Evolutionary conservation across 2,113 vertebrate species (phyloP), one percentile per base, ranked within the genome.

Genomic region (Sprattus sprattus): DNA sequence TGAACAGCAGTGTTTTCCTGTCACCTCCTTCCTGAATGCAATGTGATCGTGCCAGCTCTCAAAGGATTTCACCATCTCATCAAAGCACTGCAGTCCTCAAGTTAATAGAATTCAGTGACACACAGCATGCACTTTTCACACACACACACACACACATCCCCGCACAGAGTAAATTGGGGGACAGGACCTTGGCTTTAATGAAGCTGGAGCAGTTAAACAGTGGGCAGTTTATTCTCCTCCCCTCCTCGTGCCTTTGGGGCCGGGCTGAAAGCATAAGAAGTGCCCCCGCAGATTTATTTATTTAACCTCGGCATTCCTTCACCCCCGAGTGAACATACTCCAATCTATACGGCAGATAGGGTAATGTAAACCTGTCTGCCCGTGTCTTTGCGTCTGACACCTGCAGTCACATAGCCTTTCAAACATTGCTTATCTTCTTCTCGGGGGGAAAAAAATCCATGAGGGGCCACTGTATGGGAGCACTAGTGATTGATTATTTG

Each of bases 401-500:
- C 71, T 60, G 11, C 50, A 80, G 85, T 85, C 81, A 49, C 83
- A 45, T 28, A 22, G 50, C 83, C 85, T 85, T 54, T 80, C 49
- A 11, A 67, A 82, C 85, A 15, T 32, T 78, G 32, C 71, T 78
- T 39, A 78, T 45, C 67, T 83, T 71, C 81, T 18, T 52, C 64
- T 28, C 25, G 11, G 64, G 64, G 4, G 22, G 22, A 71, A 71
- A 71, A 71, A 25, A 71, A 28, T 32, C 28, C 71, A 78, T 39
- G 11, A 39, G 28, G 32, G 15, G 71, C 13, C 71, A 39, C 13
- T 78, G 28, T 18, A 78, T 78, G 71, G 71, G 13, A 78, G 71
- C 71, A 13, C 28, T 15, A 82, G 6, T 88, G 86, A 88, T 82
- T 82, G 87, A 89, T 88, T 54, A 87, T 49, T 67, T 13, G 22